These are phyloP conservation scores for Rattus norvegicus DNA, from an alignment of 2,113 vertebrate genomes.

Conservation along the genomic window DNA sequence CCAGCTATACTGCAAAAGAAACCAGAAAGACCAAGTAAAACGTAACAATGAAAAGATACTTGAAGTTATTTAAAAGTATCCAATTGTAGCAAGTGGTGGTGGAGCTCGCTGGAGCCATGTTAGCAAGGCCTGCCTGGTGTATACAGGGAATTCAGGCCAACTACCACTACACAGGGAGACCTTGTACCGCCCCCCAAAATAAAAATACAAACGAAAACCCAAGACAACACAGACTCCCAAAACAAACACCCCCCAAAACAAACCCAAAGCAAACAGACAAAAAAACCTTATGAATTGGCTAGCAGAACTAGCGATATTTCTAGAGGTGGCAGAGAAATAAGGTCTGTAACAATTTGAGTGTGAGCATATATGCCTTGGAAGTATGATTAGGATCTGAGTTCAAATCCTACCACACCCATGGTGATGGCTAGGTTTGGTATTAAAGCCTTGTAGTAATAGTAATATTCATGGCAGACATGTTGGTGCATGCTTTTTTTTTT, in stretches of 20 bases:
- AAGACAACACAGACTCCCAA: not conserved
- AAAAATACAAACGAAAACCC: no score
- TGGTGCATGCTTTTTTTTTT: not conserved
- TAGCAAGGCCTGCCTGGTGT: not conserved
- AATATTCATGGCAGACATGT: not conserved
- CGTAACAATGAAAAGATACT: not conserved
- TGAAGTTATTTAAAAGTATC: not conserved
- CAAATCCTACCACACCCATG: not conserved
- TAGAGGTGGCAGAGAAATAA: no score
- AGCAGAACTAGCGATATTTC: no score
- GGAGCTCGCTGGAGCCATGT: not conserved
- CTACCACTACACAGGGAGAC: no score
- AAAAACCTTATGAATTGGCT: not conserved
- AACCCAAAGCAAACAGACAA: not conserved
- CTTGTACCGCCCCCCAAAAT: not conserved
- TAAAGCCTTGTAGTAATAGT: not conserved
- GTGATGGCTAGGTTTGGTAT: not conserved
- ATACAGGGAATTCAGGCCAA: not conserved
- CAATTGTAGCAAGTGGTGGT: not conserved
- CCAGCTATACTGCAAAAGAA: no score
- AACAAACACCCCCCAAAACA: not conserved
- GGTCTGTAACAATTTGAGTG: not conserved
- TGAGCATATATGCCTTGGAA: not conserved
- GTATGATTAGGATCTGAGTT: not conserved
- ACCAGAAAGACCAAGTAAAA: not conserved